These are phyloP conservation scores for Pararge aegeria DNA, from an alignment of 1,140 invertebrate species.

Conservation along the genomic window DNA sequence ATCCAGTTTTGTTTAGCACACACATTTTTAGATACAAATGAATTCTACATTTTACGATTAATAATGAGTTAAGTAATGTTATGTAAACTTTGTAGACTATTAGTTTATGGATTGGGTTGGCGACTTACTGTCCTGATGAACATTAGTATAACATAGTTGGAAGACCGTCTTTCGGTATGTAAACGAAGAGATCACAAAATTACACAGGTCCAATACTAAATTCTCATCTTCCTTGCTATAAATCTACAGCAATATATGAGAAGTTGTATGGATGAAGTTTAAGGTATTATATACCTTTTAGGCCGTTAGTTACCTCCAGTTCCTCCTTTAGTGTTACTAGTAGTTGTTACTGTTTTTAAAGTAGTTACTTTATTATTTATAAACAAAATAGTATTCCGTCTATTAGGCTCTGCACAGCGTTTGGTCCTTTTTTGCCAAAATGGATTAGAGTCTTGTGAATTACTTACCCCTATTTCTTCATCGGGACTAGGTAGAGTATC, in stretches of 20 bases:
- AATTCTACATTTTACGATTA: slow-evolving; percentile 17
- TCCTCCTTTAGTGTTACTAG: slow-evolving; percentile 25
- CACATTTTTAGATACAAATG: slow-evolving; percentile 26
- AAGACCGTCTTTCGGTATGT: slow-evolving; percentile 28
- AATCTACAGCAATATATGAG: slow-evolving; percentile 55
- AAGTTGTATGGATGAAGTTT: slow-evolving; percentile 46
- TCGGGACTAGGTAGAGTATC: slow-evolving; percentile 23
- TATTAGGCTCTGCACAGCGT: slow-evolving; percentile 64
- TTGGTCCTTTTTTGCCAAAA: slow-evolving; percentile 72
- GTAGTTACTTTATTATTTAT: slow-evolving; percentile 70
- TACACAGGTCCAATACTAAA: slow-evolving; percentile 44
- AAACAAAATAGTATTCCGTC: slow-evolving; percentile 72
- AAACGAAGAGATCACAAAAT: slow-evolving; percentile 65
- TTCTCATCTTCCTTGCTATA: slow-evolving; percentile 62
- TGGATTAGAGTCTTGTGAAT: slow-evolving; percentile 66
- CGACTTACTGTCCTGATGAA: slow-evolving; percentile 9
- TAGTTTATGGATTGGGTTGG: slow-evolving; percentile 19
- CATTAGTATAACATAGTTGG: slow-evolving; percentile 22
- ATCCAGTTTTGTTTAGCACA: slow-evolving; percentile 19
- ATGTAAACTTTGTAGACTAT: slow-evolving; percentile 16
- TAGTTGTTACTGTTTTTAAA: slow-evolving; percentile 46
- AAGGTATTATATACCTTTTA: slow-evolving; percentile 29
- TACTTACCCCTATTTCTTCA: slow-evolving; percentile 57
- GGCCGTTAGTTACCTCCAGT: slow-evolving; percentile 35
- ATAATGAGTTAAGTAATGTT: slow-evolving; percentile 35